Evolutionary conservation across 2,888 invertebrate species (phyloP), one percentile per base, ranked within the genome.

Genomic region (Biston stratarius): DNA sequence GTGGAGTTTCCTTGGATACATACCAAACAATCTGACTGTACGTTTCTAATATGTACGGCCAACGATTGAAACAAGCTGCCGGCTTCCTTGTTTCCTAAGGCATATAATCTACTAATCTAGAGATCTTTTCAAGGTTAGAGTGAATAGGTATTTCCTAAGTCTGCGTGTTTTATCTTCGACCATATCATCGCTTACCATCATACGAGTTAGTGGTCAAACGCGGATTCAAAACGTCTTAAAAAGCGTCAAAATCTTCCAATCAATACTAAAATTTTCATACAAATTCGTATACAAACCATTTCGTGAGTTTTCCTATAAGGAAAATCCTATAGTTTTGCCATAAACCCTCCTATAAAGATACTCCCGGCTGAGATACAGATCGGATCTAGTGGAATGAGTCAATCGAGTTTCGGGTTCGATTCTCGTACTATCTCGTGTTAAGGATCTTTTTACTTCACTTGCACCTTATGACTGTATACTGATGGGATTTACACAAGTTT

Each of bases 211-310:
- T 10, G 11, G 11, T 10, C 10, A 40, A 40, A 40, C 40, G 8
- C 7, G 7, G 6, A 1, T 45, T n/a, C 8, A 10, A 47, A 9
- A 15, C 2, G 10, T 10, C 9, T 11, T 10, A 9, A 5, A 34
- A 49, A 11, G 5, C 1, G 2, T 38, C 12, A 49, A 42, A n/a
- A 3, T 59, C 0, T 6, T 5, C 49, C 6, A 59, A 6, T n/a
- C 42, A 1, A 24, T 24, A 5, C 40, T 38, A 70, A 74, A 72
- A 77, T 66, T 66, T 66, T 36, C 52, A 58, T 61, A 52, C 61
- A 61, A 52, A 66, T 77, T 76, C 75, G 71, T 73, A 75, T 74
- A 78, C 78, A 57, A 66, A 61, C 61, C 61, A 61, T 61, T 58
- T 53, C 60, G 55, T 61, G 60, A 56, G 56, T 65, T 65, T 62